These are phyloP conservation scores for Diadophis punctatus DNA, from an alignment of 2,113 vertebrate species.

Conservation along the genomic window DNA sequence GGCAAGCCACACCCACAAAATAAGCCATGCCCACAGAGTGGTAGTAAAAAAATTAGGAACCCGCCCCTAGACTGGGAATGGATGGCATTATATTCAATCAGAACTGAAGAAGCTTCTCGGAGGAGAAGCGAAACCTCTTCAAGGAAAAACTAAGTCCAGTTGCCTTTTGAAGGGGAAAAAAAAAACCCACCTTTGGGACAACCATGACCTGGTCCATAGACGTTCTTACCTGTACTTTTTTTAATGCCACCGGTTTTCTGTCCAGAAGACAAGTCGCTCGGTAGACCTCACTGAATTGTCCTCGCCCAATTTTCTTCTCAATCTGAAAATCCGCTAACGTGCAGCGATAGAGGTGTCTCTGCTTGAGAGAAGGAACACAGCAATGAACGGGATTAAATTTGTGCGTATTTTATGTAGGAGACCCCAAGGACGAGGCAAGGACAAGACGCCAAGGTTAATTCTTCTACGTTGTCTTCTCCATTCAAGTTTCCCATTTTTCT, in stretches of 20 bases:
- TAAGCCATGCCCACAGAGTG: too few relatives aligned
- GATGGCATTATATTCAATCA: neutral
- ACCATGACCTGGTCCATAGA: neutral
- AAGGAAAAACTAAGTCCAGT: neutral
- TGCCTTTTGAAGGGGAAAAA: neutral
- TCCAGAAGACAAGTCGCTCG: constrained; percentile 77
- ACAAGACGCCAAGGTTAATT: too few relatives aligned
- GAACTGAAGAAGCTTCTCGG: neutral
- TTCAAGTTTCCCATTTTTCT: neutral
- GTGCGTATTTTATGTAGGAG: neutral
- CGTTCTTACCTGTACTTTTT: constrained; percentile 77
- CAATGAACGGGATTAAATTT: rapidly evolving
- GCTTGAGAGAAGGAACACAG: neutral
- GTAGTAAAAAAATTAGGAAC: too few relatives aligned
- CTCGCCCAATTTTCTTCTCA: constrained; percentile 80
- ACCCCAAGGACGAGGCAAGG: neutral
- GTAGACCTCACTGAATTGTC: constrained; percentile 84
- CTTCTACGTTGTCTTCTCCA: neutral
- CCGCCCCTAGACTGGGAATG: too few relatives aligned
- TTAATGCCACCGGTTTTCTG: constrained; percentile 76
- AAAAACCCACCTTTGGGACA: neutral
- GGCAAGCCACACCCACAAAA: too few relatives aligned
- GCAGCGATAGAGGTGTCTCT: constrained; percentile 77
- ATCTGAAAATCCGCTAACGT: constrained; percentile 77
- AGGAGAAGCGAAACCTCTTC: neutral